Conservation (phyloP, 2,113 vertebrate species). For the Ochotona princeps region DNA sequence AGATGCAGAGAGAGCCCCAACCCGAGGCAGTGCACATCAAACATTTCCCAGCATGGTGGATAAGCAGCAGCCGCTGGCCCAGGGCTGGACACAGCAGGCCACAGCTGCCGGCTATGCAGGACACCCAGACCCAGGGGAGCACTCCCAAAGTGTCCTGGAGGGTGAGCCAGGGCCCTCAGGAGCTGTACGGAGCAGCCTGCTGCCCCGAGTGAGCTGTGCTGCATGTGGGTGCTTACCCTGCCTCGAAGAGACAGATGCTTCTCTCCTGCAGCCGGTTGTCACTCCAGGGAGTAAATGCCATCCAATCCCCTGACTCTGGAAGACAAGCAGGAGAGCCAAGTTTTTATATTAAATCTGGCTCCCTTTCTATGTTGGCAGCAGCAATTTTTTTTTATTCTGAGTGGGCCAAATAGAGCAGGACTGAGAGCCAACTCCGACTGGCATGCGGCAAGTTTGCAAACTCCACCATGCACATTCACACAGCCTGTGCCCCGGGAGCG, state of each 20-base stretch:
- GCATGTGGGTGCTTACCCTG: fast-evolving
- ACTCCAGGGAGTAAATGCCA: neutral
- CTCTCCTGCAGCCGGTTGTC: neutral
- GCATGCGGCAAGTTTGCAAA: constrained; percentile 59
- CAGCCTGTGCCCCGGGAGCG: neutral
- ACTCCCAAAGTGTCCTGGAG: neutral
- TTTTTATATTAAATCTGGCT: constrained; percentile 63
- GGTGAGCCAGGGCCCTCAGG: neutral
- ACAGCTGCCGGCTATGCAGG: neutral
- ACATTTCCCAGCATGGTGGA: neutral
- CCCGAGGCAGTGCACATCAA: neutral
- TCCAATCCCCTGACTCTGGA: constrained; percentile 43
- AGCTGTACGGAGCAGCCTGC: neutral
- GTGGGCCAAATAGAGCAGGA: constrained; percentile 66
- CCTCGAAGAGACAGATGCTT: neutral
- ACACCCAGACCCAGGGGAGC: neutral
- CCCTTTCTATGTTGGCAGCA: constrained; percentile 62
- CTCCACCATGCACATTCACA: neutral
- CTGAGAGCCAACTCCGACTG: constrained; percentile 56
- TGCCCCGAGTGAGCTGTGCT: neutral
- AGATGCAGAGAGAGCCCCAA: neutral
- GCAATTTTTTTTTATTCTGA: constrained; percentile 64
- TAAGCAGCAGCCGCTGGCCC: neutral
- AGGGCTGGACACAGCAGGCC: neutral
- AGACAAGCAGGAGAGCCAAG: constrained; percentile 50